These are phyloP conservation scores for Acleris sparsana DNA, from an alignment of 2,888 invertebrate species.

Conservation along the genomic window DNA sequence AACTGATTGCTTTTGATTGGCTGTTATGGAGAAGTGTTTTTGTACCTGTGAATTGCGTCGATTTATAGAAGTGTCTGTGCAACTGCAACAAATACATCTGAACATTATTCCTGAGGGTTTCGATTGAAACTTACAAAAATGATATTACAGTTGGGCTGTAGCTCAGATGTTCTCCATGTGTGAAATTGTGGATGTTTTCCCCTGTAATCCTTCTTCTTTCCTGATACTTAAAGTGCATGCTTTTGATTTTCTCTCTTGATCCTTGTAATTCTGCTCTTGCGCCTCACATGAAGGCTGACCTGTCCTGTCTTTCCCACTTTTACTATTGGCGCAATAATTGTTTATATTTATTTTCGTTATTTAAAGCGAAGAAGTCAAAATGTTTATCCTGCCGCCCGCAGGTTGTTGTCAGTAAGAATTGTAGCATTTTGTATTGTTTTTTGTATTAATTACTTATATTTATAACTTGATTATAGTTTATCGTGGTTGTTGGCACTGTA, in stretches of 20 bases:
- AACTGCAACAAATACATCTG: conserved; percentile 30
- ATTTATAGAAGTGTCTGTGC: conserved; percentile 56
- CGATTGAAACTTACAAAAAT: conserved; percentile 9
- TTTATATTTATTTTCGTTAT: conserved; percentile 34
- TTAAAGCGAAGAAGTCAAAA: conserved; percentile 17
- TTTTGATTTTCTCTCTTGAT: conserved; percentile 10
- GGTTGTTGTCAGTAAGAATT: conserved; percentile 35
- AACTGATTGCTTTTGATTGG: conserved; percentile 56
- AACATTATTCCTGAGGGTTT: conserved; percentile 16
- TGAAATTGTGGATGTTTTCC: conserved; percentile 11
- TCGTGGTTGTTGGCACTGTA: conserved; percentile 78
- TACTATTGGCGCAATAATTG: conserved; percentile 35
- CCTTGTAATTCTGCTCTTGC: conserved; percentile 6
- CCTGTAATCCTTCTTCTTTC: conserved; percentile 19
- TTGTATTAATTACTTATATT: conserved; percentile 70
- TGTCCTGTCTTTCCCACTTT: conserved; percentile 18
- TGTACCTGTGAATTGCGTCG: conserved; percentile 78
- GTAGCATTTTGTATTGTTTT: conserved; percentile 71
- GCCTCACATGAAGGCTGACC: conserved; percentile 4
- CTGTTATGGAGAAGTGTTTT: conserved; percentile 61
- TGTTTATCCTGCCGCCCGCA: conserved; percentile 37
- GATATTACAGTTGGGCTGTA: conserved; percentile 13
- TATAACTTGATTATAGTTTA: conserved; percentile 78
- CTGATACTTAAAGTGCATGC: conserved; percentile 19
- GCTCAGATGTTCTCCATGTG: conserved; percentile 3